Percentiles rank a stretch among this genome's conserved stretches.
These are phyloP conservation scores for Drepana falcataria DNA, from an alignment of 2,888 invertebrate species.

Conservation along the genomic window DNA sequence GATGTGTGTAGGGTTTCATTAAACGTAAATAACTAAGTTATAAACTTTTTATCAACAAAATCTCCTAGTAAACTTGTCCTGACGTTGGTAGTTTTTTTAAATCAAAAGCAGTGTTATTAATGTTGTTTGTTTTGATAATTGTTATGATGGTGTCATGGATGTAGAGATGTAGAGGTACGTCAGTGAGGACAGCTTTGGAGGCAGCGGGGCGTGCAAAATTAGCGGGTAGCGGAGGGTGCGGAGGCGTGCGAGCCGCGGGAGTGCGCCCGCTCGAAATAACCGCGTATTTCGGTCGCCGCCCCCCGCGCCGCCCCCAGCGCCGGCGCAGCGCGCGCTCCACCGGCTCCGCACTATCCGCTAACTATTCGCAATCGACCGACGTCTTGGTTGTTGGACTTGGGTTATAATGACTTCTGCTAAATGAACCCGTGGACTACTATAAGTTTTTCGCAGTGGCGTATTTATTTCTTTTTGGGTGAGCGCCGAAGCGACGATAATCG, in stretches of 20 bases:
- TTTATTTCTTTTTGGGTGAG: slow-evolving; percentile 55
- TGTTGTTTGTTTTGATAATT: no score
- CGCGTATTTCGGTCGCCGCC: slow-evolving; percentile 70
- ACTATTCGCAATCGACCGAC: slow-evolving; percentile 96
- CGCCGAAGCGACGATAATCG: slow-evolving; percentile 54
- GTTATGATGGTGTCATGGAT: no score
- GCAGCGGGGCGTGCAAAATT: slow-evolving; percentile 31
- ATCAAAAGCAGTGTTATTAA: no score
- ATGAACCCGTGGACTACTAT: slow-evolving; percentile 78
- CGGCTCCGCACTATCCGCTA: slow-evolving; percentile 86
- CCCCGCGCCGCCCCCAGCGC: slow-evolving; percentile 46
- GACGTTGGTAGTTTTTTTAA: no score
- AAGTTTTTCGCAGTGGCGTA: slow-evolving; percentile 73
- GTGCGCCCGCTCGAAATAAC: slow-evolving; percentile 71
- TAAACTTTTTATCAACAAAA: no score
- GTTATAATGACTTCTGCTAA: slow-evolving; percentile 88
- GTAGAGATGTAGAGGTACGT: no score
- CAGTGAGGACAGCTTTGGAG: slow-evolving; percentile 2
- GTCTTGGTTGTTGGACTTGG: slow-evolving; percentile 89
- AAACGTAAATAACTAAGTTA: no score
- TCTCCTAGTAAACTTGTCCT: no score
- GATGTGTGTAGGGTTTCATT: no score
- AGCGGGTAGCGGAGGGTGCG: slow-evolving; percentile 19
- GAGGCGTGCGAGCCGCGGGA: slow-evolving; percentile 35
- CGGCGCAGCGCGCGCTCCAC: slow-evolving; percentile 46